phyloP scores from a whole-genome alignment of 2,888 invertebrate genomes.

The Caenorhabditis becei region DNA sequence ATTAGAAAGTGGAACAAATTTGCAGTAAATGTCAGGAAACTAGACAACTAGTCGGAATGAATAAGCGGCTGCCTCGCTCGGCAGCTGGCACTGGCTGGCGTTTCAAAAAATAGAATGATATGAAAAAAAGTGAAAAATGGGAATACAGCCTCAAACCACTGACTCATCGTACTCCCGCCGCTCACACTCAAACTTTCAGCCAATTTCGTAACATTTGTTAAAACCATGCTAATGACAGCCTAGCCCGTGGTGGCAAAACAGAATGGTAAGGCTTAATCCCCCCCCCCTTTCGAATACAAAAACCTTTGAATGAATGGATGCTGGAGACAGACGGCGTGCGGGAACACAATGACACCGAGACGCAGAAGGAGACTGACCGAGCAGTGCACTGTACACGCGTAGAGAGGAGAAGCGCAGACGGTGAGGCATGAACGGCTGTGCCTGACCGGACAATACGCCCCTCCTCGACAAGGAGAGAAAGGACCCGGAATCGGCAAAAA shows the following conservation, averaged over 20 bases:
- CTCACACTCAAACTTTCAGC: background rate
- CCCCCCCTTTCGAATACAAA: constrained; percentile 46
- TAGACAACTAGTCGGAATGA: background rate
- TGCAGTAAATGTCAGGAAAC: background rate
- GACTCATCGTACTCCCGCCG: constrained; percentile 8
- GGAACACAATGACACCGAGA: constrained; percentile 53
- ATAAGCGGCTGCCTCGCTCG: background rate
- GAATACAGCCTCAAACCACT: constrained; percentile 3
- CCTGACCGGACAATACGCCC: constrained; percentile 34
- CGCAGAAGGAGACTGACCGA: constrained; percentile 37
- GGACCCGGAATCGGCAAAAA: constrained; percentile 6
- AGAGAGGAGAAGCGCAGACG: constrained; percentile 26
- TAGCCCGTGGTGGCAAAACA: constrained; percentile 21
- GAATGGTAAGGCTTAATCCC: constrained; percentile 38
- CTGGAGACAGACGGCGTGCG: constrained; percentile 47
- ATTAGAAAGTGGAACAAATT: background rate
- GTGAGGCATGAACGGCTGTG: constrained; percentile 40
- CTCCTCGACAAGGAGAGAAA: background rate
- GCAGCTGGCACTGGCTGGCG: background rate
- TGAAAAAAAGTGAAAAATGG: constrained; percentile 8
- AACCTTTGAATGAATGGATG: background rate
- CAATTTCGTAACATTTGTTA: background rate
- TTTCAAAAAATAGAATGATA: background rate
- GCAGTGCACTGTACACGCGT: constrained; percentile 40
- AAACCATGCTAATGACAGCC: constrained; percentile 46